phyloP scores from a whole-genome alignment of 2,797 vertebrate genomes.

The Sebastes minor region DNA sequence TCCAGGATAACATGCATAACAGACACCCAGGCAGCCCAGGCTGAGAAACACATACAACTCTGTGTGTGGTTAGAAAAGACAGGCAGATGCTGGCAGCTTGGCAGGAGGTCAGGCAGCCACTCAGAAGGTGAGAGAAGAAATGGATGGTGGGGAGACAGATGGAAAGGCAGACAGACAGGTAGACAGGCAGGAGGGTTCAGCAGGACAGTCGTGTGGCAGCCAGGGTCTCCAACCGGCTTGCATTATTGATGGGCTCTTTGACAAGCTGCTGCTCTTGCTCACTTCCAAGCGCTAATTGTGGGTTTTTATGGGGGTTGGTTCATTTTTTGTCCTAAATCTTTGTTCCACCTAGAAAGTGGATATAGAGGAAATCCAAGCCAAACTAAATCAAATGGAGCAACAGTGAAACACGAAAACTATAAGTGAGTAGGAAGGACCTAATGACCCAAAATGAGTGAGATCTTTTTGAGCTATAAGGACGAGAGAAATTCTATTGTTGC shows the following conservation, averaged over 20 bases:
- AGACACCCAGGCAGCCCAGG: neutral
- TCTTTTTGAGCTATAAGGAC: neutral
- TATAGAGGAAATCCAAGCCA: neutral
- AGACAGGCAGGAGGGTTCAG: constrained; percentile 31
- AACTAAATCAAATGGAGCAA: neutral
- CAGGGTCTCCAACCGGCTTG: constrained; percentile 69
- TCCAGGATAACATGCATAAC: constrained; percentile 18
- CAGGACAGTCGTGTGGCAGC: constrained; percentile 53
- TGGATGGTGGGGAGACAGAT: constrained; percentile 23
- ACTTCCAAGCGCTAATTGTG: constrained; percentile 64
- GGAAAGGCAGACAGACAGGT: constrained; percentile 53
- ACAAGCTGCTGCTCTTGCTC: constrained; percentile 62
- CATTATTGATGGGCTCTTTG: constrained; percentile 83
- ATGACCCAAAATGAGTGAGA: neutral
- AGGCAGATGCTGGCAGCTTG: constrained; percentile 2
- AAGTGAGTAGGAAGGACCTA: neutral
- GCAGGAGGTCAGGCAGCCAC: constrained; percentile 14
- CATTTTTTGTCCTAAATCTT: constrained; percentile 11
- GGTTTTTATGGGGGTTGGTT: constrained; percentile 52
- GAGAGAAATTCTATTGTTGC: neutral
- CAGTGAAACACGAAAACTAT: neutral
- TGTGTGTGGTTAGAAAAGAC: neutral
- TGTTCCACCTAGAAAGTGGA: neutral
- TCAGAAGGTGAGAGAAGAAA: constrained; percentile 5
- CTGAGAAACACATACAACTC: constrained; percentile 2